Evolutionary conservation across 2,888 invertebrate species (phyloP).

Genomic region (Polylopha cassiicola): DNA sequence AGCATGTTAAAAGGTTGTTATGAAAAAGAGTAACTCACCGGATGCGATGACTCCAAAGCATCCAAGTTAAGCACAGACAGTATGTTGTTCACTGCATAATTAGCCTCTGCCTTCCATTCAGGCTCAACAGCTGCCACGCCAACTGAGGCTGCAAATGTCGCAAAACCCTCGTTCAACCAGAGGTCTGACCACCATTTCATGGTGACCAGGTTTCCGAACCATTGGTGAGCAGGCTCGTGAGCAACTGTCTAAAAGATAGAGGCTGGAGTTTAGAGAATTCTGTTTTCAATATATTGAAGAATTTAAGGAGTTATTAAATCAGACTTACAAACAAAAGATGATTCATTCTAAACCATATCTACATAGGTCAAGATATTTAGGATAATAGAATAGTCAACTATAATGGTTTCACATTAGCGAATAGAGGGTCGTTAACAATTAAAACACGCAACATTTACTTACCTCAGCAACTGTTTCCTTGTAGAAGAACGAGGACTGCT

Average conservation of each 20-base stretch:
- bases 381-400: too few relatives aligned
- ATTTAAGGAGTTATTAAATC: too few relatives aligned
- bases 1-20: neutral
- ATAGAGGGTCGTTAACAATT: neutral
- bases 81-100: conserved; percentile 76
- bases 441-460: conserved; percentile 10
- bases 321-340: too few relatives aligned
- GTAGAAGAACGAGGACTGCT: conserved; percentile 78
- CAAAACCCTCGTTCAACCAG: conserved; percentile 88
- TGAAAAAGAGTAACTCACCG: conserved; percentile 64
- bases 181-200: conserved; percentile 91
- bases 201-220: conserved; percentile 91
- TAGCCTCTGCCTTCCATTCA: conserved; percentile 79
- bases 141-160: conserved; percentile 80
- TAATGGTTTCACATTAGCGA: neutral
- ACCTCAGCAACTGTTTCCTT: conserved; percentile 80
- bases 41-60: conserved; percentile 86
- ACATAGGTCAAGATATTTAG: too few relatives aligned
- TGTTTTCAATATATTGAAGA: too few relatives aligned
- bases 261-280: neutral
- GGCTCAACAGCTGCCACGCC: conserved; percentile 80
- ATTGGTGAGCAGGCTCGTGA: conserved; percentile 85
- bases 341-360: too few relatives aligned
- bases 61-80: conserved; percentile 82
- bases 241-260: conserved; percentile 74